Evolutionary conservation across 2,797 vertebrate genomes (phyloP), one percentile per base, ranked within the genome.

Genomic region (Odontamblyopus rebecca): DNA sequence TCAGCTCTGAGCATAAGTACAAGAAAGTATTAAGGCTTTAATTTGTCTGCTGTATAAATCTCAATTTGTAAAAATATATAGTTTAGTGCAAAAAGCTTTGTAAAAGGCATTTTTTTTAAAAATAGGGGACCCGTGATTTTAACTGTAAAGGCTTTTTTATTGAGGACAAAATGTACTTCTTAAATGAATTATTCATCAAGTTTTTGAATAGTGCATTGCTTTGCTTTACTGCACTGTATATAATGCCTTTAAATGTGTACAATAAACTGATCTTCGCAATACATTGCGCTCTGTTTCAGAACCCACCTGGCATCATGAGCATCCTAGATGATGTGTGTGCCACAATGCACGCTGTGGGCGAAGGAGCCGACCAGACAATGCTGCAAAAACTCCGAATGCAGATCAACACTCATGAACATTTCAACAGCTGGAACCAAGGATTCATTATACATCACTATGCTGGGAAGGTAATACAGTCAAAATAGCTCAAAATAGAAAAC

Each of bases 341-440:
- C 87, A 99, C 98, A 3, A 99, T 99, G 98, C 98, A 99, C 0
- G 98, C 98, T 0, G 97, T 98, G 76, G 97, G 96, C 0, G 98
- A 98, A 81, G 98, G 98, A 0, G 98, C 98, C 0, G 98, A 99
- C 86, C 97, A 98, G 91, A 99, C 97, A 0, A 93, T 99, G 92
- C 94, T 99, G 48, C 98, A 99, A 89, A 99, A 99, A 69, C 96
- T 99, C 50, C 87, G 97, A 78, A 95, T 97, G 93, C 95, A 95
- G 88, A 98, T 97, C 79, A 97, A 96, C 86, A 96, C 93, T 26
- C 98, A 99, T 0, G 98, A 99, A 60, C 98, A 99, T 89, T 99
- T 99, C 93, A 99, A 99, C 94, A 99, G 98, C 94, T 99, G 98
- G 98, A 99, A 98, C 88, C 97, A 99, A 80, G 98, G 98, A 68